Base-by-base conservation (phyloP, 1,140 invertebrate species). In the Magallana gigas region DNA sequence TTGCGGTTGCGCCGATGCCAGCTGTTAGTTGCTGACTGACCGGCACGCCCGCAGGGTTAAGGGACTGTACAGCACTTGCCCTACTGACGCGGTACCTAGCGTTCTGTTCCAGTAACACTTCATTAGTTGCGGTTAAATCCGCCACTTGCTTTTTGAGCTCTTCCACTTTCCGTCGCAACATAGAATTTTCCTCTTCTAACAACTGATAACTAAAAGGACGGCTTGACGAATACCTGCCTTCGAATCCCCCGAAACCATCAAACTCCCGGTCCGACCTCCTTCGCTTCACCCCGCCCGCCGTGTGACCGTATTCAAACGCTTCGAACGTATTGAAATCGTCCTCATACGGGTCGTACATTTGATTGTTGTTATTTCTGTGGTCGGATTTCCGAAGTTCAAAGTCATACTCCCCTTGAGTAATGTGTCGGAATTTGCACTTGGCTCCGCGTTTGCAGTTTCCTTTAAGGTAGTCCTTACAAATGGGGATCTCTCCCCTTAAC, bases 51-150 rank as follows among this genome's bases (percentile, higher is more conserved):
- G 90, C 85, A 64, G 89, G 82, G 14, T 87, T 88, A 36, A 92
- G 36, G n/a, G 90, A 86, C 58, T 91, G 91, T 29, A 93, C 89
- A 64, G 90, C 88, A 56, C 91, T 92, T 11, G 92, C 86, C 88
- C 96, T 96, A 57, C 96, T 96, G 87, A 97, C 95, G 81, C 97
- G 95, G 85, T 97, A 94, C 81, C 97, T 96, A 11, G 97, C 97
- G 94, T 97, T 98, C 94, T 98, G 97, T 90, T 97, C 97, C 81
- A 97, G 92, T 0, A 98, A 95, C 93, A 97, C 97, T 93, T 97
- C 97, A 93, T 97, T 97, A 3, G 97, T 97, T 8, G 97, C 97
- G n/a, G 96, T 96, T 80, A 97, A 93, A 92, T 97, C 97, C 57
- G 96, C 95, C 4, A 96, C 96, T 93, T 96, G 95, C 91, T 97